A percentile compares a stretch with the other conserved stretches of the same genome.
These are phyloP conservation scores for Atrina japonica DNA, from an alignment of 2,888 invertebrate genomes.

Conservation along the genomic window DNA sequence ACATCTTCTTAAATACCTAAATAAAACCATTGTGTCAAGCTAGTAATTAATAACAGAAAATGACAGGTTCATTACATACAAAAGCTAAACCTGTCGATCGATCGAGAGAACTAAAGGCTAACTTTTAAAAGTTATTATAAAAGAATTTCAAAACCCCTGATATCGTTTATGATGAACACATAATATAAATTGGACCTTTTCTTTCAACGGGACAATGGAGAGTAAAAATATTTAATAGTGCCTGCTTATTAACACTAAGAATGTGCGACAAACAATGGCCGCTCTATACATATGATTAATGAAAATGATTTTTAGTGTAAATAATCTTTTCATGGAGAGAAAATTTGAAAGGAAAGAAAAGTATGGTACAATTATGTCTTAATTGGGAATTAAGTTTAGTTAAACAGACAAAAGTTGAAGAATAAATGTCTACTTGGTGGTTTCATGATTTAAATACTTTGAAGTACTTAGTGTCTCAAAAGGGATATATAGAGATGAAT, in stretches of 20 bases:
- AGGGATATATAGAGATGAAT: neutral
- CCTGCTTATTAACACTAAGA: slow-evolving; percentile 20
- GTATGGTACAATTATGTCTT: slow-evolving; percentile 35
- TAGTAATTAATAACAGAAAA: too few relatives aligned
- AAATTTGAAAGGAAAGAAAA: slow-evolving; percentile 33
- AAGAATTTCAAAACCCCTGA: too few relatives aligned
- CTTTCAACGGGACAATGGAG: slow-evolving; percentile 4
- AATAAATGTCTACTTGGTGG: neutral
- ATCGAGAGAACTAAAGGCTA: too few relatives aligned
- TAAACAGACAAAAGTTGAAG: slow-evolving; percentile 23
- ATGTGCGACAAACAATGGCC: slow-evolving; percentile 23
- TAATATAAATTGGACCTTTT: neutral
- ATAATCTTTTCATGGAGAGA: slow-evolving; percentile 28
- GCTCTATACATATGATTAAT: slow-evolving; percentile 17
- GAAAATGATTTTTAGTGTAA: slow-evolving; percentile 31
- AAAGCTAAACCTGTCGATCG: too few relatives aligned
- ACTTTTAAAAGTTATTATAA: too few relatives aligned
- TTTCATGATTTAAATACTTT: neutral
- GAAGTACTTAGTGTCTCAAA: neutral
- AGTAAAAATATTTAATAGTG: slow-evolving; percentile 9
- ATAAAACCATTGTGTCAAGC: too few relatives aligned
- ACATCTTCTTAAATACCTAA: too few relatives aligned
- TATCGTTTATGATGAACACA: neutral
- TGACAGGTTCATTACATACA: too few relatives aligned
- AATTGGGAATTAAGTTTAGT: slow-evolving; percentile 42